These are phyloP conservation scores for Exocentrus adspersus DNA, from an alignment of 2,888 invertebrate genomes.

Conservation along the genomic window DNA sequence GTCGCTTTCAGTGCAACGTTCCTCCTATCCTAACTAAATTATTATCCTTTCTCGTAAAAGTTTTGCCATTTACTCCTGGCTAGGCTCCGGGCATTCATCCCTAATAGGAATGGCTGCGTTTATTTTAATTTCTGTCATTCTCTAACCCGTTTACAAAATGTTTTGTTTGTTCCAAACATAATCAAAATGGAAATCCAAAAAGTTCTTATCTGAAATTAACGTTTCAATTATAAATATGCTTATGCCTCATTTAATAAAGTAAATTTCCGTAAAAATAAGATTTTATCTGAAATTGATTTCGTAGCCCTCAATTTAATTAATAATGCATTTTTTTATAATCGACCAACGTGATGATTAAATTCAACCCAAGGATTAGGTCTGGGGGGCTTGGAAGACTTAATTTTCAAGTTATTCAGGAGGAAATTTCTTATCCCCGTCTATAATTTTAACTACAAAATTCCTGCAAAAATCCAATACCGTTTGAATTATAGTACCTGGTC, in stretches of 20 bases:
- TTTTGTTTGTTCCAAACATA: constrained; percentile 41
- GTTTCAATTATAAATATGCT: constrained; percentile 34
- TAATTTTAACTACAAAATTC: not conserved
- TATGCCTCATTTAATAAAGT: constrained; percentile 26
- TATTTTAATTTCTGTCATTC: constrained; percentile 57
- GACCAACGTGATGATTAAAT: not conserved
- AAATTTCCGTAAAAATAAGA: constrained; percentile 11
- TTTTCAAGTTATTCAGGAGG: not conserved
- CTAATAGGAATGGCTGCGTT: constrained; percentile 54
- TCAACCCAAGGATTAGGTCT: not conserved
- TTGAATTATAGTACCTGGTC: too few species aligned
- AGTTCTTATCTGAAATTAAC: constrained; percentile 38
- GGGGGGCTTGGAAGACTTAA: not conserved
- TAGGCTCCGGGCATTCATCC: constrained; percentile 38
- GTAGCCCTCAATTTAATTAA: not conserved
- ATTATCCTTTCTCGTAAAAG: constrained; percentile 59
- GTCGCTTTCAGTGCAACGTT: constrained; percentile 52
- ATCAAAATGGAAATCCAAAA: constrained; percentile 43
- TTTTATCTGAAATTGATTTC: constrained; percentile 13
- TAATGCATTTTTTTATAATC: not conserved
- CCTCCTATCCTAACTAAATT: constrained; percentile 58
- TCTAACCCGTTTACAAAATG: constrained; percentile 44
- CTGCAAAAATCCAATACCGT: too few species aligned
- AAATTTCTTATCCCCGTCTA: not conserved
- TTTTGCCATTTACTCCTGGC: constrained; percentile 56